These are phyloP conservation scores for Callocephalon fimbriatum DNA, from an alignment of 2,113 vertebrate species.

Conservation along the genomic window DNA sequence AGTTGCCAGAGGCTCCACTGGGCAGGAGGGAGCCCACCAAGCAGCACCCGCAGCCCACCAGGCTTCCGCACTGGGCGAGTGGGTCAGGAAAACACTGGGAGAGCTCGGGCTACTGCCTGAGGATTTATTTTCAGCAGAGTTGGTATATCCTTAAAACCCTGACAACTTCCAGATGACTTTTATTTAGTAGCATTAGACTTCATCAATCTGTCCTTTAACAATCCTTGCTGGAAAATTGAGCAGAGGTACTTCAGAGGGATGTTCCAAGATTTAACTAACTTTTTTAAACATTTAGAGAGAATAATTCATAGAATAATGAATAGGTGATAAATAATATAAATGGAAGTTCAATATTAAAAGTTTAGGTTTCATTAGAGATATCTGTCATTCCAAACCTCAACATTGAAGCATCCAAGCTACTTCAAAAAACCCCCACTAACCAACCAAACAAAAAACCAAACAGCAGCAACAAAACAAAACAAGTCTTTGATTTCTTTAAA, in stretches of 20 bases:
- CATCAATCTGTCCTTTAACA: background rate
- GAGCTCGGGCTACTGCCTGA: background rate
- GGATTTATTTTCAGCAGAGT: background rate
- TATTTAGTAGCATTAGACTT: background rate
- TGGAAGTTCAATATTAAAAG: background rate
- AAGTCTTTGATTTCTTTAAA: conserved; percentile 26
- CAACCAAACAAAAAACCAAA: background rate
- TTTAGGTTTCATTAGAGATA: background rate
- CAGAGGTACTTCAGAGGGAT: background rate
- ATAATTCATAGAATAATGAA: background rate
- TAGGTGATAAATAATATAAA: background rate
- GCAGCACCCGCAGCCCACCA: background rate
- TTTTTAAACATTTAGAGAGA: background rate
- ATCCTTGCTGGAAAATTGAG: background rate
- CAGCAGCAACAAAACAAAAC: background rate
- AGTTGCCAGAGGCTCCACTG: background rate
- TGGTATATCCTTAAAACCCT: background rate
- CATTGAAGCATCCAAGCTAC: background rate
- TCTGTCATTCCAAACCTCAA: background rate
- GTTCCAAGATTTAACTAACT: background rate
- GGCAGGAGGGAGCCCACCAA: background rate
- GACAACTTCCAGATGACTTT: background rate
- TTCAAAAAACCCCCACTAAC: background rate
- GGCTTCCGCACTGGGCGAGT: background rate
- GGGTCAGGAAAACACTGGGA: background rate